These are phyloP conservation scores for Polypterus senegalus DNA, from an alignment of 2,113 vertebrate species.

Conservation along the genomic window DNA sequence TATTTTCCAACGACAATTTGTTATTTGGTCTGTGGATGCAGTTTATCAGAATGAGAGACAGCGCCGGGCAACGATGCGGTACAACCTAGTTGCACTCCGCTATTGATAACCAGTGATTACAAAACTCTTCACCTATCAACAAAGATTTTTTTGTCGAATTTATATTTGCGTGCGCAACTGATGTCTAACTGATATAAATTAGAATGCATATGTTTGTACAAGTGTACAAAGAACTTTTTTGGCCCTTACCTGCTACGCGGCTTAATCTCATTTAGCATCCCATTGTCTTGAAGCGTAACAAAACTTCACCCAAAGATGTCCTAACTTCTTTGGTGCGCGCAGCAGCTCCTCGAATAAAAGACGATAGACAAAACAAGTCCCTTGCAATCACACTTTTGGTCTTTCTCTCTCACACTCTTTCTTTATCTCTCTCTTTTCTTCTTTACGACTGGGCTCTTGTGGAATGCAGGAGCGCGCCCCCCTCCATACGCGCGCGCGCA, in stretches of 20 bases:
- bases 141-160: too few relatives aligned
- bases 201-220: conserved; percentile 17
- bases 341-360: conserved; percentile 11
- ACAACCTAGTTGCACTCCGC: too few relatives aligned
- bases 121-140: too few relatives aligned
- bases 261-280: conserved; percentile 20
- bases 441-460: background rate
- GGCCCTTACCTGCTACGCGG: conserved; percentile 19
- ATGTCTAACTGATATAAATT: conserved; percentile 9
- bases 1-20: too few relatives aligned
- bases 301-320: conserved; percentile 23
- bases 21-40: too few relatives aligned
- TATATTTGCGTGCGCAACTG: too few relatives aligned
- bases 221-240: conserved; percentile 1
- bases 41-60: too few relatives aligned
- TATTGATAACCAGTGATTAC: too few relatives aligned
- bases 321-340: conserved; percentile 14
- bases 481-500: background rate
- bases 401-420: conserved; percentile 6
- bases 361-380: conserved; percentile 14
- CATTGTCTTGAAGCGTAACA: conserved; percentile 14
- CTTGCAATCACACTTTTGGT: conserved; percentile 4
- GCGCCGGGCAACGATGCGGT: too few relatives aligned
- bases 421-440: background rate
- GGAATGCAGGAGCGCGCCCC: background rate